Evolutionary conservation across 2,888 invertebrate species (phyloP).

Genomic region (Ochropleura leucogaster): DNA sequence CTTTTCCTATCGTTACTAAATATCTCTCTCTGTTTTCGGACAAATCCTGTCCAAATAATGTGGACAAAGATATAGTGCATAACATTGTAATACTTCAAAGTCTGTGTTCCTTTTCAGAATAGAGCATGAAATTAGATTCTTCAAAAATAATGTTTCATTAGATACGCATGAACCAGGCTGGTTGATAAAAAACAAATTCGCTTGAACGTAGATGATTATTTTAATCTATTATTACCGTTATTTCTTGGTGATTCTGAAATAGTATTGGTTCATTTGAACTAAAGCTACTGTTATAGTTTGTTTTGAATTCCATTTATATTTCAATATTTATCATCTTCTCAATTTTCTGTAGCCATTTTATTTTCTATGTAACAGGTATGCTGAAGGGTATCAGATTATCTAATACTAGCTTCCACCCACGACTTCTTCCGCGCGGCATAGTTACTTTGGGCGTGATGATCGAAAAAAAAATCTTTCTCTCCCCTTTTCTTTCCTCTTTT

Average conservation of each 20-base stretch:
- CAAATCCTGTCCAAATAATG: background rate
- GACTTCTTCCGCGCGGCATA: too few relatives aligned
- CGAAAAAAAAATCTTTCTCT: too few relatives aligned
- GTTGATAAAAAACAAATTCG: conserved; percentile 57
- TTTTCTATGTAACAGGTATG: background rate
- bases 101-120: conserved; percentile 25
- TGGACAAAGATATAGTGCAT: background rate
- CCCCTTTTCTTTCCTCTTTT: too few relatives aligned
- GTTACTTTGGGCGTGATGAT: too few relatives aligned
- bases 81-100: background rate
- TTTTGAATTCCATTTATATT: background rate
- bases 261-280: conserved; percentile 1
- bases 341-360: background rate
- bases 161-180: conserved; percentile 33
- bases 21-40: background rate
- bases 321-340: background rate
- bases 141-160: conserved; percentile 52
- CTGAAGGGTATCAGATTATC: background rate
- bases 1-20: too few relatives aligned
- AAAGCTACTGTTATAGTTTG: conserved; percentile 5
- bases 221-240: conserved; percentile 58
- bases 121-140: conserved; percentile 47
- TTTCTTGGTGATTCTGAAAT: conserved; percentile 23
- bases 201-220: conserved; percentile 46
- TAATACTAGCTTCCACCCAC: too few relatives aligned